These are phyloP conservation scores for Spinus pinus DNA, from an alignment of 2,797 vertebrate species.

Conservation along the genomic window DNA sequence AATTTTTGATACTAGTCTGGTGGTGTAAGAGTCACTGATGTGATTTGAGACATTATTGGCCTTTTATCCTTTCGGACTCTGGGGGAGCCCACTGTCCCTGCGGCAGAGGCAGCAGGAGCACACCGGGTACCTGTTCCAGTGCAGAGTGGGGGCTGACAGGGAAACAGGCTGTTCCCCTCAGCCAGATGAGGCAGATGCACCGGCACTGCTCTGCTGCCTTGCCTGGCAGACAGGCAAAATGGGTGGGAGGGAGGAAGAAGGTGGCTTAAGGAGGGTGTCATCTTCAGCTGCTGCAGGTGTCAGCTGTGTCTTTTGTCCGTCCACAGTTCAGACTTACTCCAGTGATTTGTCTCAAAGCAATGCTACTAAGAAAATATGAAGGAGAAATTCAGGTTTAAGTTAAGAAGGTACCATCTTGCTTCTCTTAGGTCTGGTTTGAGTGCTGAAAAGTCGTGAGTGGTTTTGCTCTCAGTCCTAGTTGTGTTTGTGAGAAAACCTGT, in stretches of 20 bases:
- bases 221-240: neutral
- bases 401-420: neutral
- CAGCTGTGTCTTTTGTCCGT: neutral
- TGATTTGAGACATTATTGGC: neutral
- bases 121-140: neutral
- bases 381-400: neutral
- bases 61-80: neutral
- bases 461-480: neutral
- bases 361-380: neutral
- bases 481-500: neutral
- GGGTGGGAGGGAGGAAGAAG: neutral
- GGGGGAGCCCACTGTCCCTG: accelerated
- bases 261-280: neutral
- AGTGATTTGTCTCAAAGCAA: neutral
- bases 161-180: neutral
- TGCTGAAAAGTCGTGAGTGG: neutral
- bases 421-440: neutral
- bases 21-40: neutral
- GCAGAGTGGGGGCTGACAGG: neutral
- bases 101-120: neutral
- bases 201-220: neutral
- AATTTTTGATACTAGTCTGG: neutral
- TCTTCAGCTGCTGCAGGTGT: neutral
- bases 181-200: neutral
- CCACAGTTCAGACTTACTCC: neutral